Percentiles rank a stretch among this genome's conserved stretches.
Evolutionary conservation across 2,113 vertebrate species (phyloP).

Genomic region (Xenotilapia leptura): DNA sequence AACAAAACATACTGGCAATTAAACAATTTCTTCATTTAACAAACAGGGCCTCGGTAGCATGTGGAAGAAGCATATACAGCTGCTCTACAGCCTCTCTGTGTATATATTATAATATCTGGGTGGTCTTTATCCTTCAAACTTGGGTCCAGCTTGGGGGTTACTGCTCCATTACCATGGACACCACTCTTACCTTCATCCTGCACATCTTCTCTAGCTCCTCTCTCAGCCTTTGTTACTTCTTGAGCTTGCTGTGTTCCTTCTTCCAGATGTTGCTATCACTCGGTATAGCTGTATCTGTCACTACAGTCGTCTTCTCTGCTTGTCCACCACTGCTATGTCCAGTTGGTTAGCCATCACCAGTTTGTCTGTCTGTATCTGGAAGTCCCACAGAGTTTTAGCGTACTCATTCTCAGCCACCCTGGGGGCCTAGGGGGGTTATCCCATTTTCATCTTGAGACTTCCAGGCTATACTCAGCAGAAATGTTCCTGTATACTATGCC

Average conservation of each 20-base stretch:
- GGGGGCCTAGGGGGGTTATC: background rate
- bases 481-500: background rate
- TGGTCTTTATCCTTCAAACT: background rate
- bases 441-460: background rate
- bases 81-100: background rate
- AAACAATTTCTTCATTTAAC: background rate
- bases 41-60: background rate
- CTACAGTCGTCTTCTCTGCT: background rate
- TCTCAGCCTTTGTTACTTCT: background rate
- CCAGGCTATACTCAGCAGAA: background rate
- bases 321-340: background rate
- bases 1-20: background rate
- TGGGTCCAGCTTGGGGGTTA: background rate
- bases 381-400: background rate
- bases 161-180: background rate
- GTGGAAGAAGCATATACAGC: background rate
- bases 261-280: background rate
- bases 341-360: background rate
- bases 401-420: background rate
- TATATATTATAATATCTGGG: background rate
- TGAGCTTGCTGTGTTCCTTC: background rate
- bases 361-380: background rate
- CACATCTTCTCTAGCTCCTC: background rate
- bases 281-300: background rate
- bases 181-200: background rate